Evolutionary conservation across 37 sponge, comb jelly and placozoan species (phyloP).

Genomic region (Ianthella basta): DNA sequence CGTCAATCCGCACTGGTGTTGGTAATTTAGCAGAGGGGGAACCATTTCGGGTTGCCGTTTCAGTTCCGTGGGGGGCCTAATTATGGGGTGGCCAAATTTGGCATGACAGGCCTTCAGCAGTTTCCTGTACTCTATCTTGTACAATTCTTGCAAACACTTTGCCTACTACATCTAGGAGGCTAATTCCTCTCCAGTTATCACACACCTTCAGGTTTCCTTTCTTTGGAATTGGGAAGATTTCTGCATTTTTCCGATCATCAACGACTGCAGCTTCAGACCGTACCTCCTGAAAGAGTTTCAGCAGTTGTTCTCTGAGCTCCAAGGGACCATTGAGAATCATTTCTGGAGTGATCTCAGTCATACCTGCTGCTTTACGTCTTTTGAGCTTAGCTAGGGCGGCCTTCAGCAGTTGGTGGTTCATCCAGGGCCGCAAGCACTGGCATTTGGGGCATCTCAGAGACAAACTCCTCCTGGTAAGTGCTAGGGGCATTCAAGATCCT

Average conservation of each 20-base stretch:
- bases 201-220: neutral
- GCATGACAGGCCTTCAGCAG: no score
- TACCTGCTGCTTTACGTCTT: conserved; percentile 39
- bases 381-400: conserved; percentile 36
- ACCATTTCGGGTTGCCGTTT: no score
- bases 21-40: no score
- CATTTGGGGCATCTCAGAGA: conserved; percentile 5
- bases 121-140: neutral
- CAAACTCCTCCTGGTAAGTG: conserved; percentile 12
- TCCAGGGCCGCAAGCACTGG: conserved; percentile 25
- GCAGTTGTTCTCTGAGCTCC: neutral
- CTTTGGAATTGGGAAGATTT: conserved; percentile 28
- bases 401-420: conserved; percentile 40
- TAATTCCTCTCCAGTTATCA: conserved; percentile 33
- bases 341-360: conserved; percentile 38
- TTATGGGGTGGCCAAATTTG: no score
- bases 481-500: conserved; percentile 22
- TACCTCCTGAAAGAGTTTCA: conserved; percentile 20
- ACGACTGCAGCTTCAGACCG: conserved; percentile 29
- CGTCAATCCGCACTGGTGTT: no score
- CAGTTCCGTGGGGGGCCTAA: no score
- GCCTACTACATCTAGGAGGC: conserved; percentile 10
- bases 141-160: conserved; percentile 1
- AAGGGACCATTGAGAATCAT: neutral
- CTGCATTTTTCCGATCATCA: conserved; percentile 31